Base-by-base conservation (phyloP, 2,797 vertebrate genomes). In the Tapirus indicus region DNA sequence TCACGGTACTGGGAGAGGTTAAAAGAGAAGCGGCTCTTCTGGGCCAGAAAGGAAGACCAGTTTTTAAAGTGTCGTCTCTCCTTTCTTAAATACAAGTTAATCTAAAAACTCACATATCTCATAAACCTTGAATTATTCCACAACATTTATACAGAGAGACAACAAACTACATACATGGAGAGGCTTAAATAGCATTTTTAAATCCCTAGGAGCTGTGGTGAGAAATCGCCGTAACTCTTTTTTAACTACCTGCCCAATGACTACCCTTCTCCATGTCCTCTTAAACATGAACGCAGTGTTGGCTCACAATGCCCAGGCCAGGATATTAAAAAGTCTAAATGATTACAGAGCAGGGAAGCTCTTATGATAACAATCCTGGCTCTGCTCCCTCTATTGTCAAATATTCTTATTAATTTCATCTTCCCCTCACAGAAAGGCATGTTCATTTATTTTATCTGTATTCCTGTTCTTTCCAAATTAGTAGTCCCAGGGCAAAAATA, bases 401-500 rank as follows among this genome's bases (percentile, higher is more conserved):
- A 52, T 23, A 23, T 74, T 78, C 72, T 83, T 12, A 84, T 23
- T 75, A 75, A 75, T n/a, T 91, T 64, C 32, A n/a, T 69, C 32
- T 75, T 74, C 47, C n/a, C 54, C 1, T 95, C 66, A 78, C 54
- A 69, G 74, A 77, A 82, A 91, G 29, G 56, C 64, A 2, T 71
- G 17, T n/a, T 71, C 58, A 82, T 74, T 85, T 88, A 32, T 75
- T 88, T 91, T 90, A 82, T 27, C 35, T 38, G 29, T 69, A 83
- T 56, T n/a, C 18, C 5, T 72, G 6, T 68, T 41, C 38, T 90
- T 95, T 77, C 75, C 80, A 90, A 87, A 69, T 89, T 6, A 97
- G 64, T 14, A 21, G 38, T 90, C 72, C 41, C 56, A 60, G 35
- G 49, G 49, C 35, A 92, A 92, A 92, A 95, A 74, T 38, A 77